Percentiles rank a stretch among this genome's conserved stretches.
Evolutionary conservation across 2,888 invertebrate species (phyloP).

Genomic region (Maniola hyperantus): DNA sequence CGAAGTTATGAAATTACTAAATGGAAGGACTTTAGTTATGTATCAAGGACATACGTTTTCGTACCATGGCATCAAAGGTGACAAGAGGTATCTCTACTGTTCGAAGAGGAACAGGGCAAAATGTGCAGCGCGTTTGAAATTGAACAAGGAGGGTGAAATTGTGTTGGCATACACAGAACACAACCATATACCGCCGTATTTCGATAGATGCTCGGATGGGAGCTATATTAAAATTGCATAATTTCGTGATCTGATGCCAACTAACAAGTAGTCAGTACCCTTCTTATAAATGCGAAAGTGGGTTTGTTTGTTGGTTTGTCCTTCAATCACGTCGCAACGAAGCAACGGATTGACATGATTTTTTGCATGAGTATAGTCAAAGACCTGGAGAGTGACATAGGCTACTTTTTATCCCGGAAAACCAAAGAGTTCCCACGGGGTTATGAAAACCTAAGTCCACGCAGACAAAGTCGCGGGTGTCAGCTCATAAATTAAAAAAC

Average conservation of each 20-base stretch:
- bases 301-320: no score
- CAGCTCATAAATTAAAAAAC: no score
- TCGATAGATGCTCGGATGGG: constrained; percentile 19
- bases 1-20: constrained; percentile 12
- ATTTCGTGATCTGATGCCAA: background rate
- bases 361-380: no score
- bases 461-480: no score
- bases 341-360: no score
- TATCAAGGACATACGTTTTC: constrained; percentile 45
- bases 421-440: no score
- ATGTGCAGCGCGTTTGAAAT: constrained; percentile 41
- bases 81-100: constrained; percentile 38
- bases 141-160: constrained; percentile 37
- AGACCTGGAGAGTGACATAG: no score
- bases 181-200: constrained; percentile 41
- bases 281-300: no score
- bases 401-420: no score
- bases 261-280: no score
- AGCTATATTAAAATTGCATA: constrained; percentile 22
- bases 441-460: no score
- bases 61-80: constrained; percentile 38
- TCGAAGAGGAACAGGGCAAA: constrained; percentile 31
- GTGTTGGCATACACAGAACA: constrained; percentile 41
- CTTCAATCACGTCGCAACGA: no score
- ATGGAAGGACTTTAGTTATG: constrained; percentile 32